Conservation (phyloP, 2,113 vertebrate genomes). For the Lagopus leucura region DNA sequence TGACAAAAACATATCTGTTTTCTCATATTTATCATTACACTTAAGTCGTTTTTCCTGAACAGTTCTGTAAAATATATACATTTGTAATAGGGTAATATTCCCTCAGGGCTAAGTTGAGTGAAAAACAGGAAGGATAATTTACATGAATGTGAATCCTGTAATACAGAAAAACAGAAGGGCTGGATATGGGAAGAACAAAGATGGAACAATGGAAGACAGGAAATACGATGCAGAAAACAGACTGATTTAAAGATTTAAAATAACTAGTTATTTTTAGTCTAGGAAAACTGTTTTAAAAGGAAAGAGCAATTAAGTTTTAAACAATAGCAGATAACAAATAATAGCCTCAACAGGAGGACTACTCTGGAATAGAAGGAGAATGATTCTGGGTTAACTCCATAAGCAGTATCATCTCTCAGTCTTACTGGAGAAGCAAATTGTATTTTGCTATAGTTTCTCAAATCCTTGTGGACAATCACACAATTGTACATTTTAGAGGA, state of each 20-base stretch:
- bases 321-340: constrained; percentile 51
- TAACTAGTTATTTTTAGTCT: constrained; percentile 53
- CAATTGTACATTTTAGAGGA: background rate
- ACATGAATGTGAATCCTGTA: constrained; percentile 31
- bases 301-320: constrained; percentile 61
- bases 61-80: constrained; percentile 38
- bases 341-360: constrained; percentile 19
- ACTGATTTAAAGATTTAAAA: constrained; percentile 30
- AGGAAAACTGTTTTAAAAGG: constrained; percentile 60
- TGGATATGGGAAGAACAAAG: constrained; percentile 21
- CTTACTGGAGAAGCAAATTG: background rate
- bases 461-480: background rate
- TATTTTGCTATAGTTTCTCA: background rate
- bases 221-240: constrained; percentile 71
- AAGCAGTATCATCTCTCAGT: background rate
- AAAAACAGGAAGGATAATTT: constrained; percentile 50
- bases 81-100: constrained; percentile 43
- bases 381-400: background rate
- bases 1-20: constrained; percentile 52
- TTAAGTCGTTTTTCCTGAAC: constrained; percentile 59
- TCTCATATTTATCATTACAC: constrained; percentile 56
- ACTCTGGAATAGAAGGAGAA: background rate
- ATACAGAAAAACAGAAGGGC: constrained; percentile 41
- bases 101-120: background rate
- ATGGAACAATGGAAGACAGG: constrained; percentile 70